phyloP scores from a whole-genome alignment of 1,140 invertebrate genomes.

The Manduca sexta region DNA sequence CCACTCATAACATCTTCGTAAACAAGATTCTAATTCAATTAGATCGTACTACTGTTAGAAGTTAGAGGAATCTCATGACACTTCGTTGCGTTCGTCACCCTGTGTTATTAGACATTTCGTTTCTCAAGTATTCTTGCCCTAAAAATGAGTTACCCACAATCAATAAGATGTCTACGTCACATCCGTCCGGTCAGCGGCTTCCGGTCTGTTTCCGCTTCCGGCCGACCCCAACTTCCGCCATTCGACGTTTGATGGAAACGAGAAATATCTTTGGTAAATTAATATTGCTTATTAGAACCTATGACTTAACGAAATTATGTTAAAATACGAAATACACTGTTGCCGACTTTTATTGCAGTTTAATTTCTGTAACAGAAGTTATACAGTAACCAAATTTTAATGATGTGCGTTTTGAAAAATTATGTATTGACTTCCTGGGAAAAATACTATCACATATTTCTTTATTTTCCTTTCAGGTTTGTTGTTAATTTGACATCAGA shows the following conservation, averaged over 20 bases:
- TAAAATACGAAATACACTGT: too few species aligned
- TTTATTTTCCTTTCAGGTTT: too few species aligned
- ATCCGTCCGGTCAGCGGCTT: slow-evolving; percentile 40
- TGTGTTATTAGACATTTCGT: too few species aligned
- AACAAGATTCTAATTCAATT: slow-evolving; percentile 16
- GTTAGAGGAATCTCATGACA: too few species aligned
- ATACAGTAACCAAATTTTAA: too few species aligned
- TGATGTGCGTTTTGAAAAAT: too few species aligned
- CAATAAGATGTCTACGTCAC: slow-evolving; percentile 33
- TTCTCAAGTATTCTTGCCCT: slow-evolving; percentile 3
- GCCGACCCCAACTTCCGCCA: slow-evolving; percentile 20
- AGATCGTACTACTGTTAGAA: slow-evolving; percentile 16
- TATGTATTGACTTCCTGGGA: too few species aligned
- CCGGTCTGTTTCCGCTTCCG: slow-evolving; percentile 29
- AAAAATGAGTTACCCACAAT: slow-evolving; percentile 39
- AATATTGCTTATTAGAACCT: slow-evolving; percentile 4
- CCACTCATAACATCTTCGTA: slow-evolving; percentile 9
- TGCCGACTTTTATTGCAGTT: too few species aligned
- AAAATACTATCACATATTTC: too few species aligned
- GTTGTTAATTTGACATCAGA: too few species aligned
- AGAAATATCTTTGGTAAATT: slow-evolving; percentile 7
- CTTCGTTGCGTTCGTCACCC: too few species aligned
- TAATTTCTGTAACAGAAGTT: too few species aligned
- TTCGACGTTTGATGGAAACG: neutral
- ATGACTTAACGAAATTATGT: neutral